Evolutionary conservation across 2,797 vertebrate genomes (phyloP), one percentile per base, ranked within the genome.

Genomic region (Etheostoma perlongum): DNA sequence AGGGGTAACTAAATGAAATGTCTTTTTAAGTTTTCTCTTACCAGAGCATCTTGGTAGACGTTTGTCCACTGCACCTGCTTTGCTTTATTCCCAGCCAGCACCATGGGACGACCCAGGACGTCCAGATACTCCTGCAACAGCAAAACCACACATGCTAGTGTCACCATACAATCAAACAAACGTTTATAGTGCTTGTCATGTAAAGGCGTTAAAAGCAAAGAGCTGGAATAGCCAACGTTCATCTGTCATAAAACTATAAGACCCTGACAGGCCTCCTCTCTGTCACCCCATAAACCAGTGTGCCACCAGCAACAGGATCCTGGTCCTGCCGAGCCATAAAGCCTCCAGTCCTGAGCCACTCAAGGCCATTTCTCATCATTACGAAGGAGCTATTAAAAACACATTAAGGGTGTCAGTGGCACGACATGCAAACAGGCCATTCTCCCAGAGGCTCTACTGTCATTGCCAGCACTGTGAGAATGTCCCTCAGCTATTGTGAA

Each of bases 21-120:
- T 40, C 2, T 40, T 40, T 40, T 40, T 40, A 40, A 44, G n/a
- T 66, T 15, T 15, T 62, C 75, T 21, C 93, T 96, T 87, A 99
- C 98, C 96, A 99, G 93, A 7, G 98, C 98, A 59, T 99, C 98
- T 91, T 99, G 97, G 88, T 99, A 99, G 72, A 99, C 98, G 0
- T 99, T 99, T 27, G 98, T 99, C 98, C 98, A 99, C 80, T 97
- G 98, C 85, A 99, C 98, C 88, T 99, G 97, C 89, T 99, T 99
- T 83, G 97, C 98, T 81, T 90, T 95, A 74, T 95, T 93, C 67
- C 98, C 98, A 0, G 98, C 98, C 83, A 99, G 93, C 72, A 97
- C 98, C 98, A 99, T 99, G 51, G 98, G 98, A 58, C 98, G 96
- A 69, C 98, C 97, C 85, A 99, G 86, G 52, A 99, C 98, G 54